These are phyloP conservation scores for Ylistrum balloti DNA, from an alignment of 1,140 invertebrate species.

Conservation along the genomic window DNA sequence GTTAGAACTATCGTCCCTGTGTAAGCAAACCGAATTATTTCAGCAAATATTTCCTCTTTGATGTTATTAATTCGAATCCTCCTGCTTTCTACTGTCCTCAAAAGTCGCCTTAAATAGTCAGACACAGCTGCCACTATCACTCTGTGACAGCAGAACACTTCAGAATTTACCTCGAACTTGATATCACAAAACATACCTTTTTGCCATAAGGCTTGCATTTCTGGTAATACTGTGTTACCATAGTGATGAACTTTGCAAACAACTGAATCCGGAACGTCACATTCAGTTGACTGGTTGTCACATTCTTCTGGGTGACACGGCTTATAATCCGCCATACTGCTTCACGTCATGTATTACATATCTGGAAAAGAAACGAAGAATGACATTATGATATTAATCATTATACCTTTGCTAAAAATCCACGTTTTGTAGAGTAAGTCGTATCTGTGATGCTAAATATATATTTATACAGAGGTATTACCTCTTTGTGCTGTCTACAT, in stretches of 20 bases:
- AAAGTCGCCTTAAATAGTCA: neutral
- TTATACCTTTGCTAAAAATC: too few species aligned
- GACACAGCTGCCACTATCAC: neutral
- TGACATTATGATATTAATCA: too few species aligned
- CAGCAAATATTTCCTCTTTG: neutral
- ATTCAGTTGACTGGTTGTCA: neutral
- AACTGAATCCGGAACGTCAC: neutral
- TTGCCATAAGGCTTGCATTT: neutral
- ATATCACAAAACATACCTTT: neutral
- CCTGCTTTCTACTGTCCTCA: neutral
- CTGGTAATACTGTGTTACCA: neutral
- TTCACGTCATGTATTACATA: neutral
- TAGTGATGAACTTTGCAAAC: neutral
- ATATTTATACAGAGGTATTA: too few species aligned
- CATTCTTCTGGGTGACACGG: neutral
- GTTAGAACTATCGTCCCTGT: neutral
- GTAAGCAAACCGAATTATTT: neutral
- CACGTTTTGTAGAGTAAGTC: too few species aligned
- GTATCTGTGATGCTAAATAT: too few species aligned
- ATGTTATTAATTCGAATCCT: neutral
- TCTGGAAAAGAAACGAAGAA: too few species aligned
- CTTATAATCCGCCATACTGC: neutral
- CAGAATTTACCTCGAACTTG: neutral
- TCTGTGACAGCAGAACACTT: neutral
- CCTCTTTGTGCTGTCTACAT: too few species aligned